Percentiles rank a stretch among this genome's conserved stretches.
Evolutionary conservation across 2,113 vertebrate genomes (phyloP).

Genomic region (Zingel zingel): DNA sequence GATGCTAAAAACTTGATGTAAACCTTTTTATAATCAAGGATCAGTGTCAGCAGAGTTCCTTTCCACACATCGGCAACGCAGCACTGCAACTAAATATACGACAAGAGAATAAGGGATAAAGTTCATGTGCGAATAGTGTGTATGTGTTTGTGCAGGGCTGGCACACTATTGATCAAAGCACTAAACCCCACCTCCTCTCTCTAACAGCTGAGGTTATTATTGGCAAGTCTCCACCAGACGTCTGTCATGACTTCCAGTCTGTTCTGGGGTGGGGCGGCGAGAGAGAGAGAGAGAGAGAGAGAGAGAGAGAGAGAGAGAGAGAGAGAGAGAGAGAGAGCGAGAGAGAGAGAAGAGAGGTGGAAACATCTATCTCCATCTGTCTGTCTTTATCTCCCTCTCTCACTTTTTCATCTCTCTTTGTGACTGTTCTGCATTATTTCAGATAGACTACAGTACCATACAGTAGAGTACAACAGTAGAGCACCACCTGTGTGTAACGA

Average conservation of each 20-base stretch:
- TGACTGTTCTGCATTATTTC: not conserved
- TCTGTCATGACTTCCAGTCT: conserved; percentile 32
- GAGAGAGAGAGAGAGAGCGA: not conserved
- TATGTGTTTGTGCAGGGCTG: not conserved
- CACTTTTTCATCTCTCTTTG: no score
- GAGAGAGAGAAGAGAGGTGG: not conserved
- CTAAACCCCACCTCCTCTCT: not conserved
- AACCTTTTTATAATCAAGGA: no score
- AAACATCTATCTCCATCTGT: not conserved
- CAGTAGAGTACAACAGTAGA: not conserved
- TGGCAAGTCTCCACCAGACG: conserved; percentile 60
- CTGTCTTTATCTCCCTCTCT: no score
- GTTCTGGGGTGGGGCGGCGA: conserved; percentile 42
- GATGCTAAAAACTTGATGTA: no score
- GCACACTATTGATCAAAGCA: not conserved
- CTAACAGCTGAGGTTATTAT: conserved; percentile 78
- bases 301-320: not conserved
- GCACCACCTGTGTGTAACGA: not conserved
- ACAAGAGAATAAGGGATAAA: not conserved
- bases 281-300: not conserved
- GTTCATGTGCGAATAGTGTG: not conserved
- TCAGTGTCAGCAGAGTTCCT: no score
- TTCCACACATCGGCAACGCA: no score
- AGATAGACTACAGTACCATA: not conserved
- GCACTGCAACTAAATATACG: no score